A percentile compares a stretch with the other conserved stretches of the same genome.
These are phyloP conservation scores for Parasteatoda tepidariorum DNA, from an alignment of 1,140 invertebrate species.

Conservation along the genomic window DNA sequence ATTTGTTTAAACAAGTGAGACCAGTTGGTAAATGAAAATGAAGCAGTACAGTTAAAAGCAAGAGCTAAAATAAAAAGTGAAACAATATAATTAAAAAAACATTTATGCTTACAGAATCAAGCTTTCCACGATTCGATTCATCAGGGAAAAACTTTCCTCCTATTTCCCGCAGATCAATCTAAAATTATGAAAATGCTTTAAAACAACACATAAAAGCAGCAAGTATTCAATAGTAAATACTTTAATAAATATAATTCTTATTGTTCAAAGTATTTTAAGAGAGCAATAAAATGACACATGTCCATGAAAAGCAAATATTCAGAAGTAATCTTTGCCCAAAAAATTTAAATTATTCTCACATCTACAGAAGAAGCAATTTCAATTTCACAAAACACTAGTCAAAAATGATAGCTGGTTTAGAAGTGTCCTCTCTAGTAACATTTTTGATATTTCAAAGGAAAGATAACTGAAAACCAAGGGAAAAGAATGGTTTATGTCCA, in stretches of 20 bases:
- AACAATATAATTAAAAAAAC: not conserved
- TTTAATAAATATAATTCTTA: not conserved
- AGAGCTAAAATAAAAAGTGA: not conserved
- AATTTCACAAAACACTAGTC: no score
- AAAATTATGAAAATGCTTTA: conserved; percentile 67
- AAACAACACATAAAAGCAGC: not conserved
- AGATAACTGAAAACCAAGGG: no score
- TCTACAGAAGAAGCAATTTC: no score
- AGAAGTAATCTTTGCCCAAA: not conserved
- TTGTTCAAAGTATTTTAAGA: not conserved
- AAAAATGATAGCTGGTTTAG: no score
- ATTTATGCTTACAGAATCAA: conserved; percentile 67
- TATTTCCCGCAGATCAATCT: conserved; percentile 82
- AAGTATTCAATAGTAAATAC: not conserved
- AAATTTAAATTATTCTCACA: not conserved
- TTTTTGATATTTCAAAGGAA: no score
- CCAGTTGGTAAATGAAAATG: not conserved
- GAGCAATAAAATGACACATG: not conserved
- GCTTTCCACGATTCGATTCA: conserved; percentile 65
- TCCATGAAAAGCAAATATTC: not conserved
- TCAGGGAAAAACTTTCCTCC: conserved; percentile 67
- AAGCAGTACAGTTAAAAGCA: not conserved
- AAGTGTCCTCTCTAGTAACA: no score
- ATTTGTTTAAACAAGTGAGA: not conserved
- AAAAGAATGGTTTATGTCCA: no score